phyloP scores from a whole-genome alignment of 2,888 invertebrate species.

The Nemotelus nigrinus region DNA sequence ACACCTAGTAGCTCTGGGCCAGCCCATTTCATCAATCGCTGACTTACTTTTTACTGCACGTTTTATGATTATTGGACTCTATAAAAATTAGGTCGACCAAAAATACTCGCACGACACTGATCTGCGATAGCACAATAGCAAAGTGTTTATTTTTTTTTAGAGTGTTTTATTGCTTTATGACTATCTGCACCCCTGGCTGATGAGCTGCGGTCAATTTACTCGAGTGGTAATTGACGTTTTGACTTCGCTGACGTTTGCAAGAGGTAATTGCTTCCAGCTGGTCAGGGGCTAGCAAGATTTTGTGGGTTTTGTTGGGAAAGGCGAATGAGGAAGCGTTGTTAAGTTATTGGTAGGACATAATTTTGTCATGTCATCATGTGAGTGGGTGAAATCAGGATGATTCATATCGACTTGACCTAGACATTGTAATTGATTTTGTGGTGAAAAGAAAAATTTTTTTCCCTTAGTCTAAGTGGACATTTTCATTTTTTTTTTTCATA shows the following conservation, averaged over 20 bases:
- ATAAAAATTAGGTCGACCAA: slow-evolving; percentile 39
- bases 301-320: neutral
- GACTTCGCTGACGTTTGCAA: neutral
- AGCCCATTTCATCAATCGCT: neutral
- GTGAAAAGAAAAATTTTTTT: too few species aligned
- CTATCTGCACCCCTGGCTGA: neutral
- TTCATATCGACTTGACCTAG: too few species aligned
- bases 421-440: too few species aligned
- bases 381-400: too few species aligned
- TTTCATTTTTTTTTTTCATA: too few species aligned
- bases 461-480: too few species aligned
- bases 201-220: slow-evolving; percentile 6
- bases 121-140: neutral
- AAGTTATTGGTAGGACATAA: too few species aligned
- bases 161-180: slow-evolving; percentile 31
- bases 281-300: neutral
- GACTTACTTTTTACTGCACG: neutral
- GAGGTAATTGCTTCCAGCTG: neutral
- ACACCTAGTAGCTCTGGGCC: too few species aligned
- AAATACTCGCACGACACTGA: neutral
- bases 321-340: too few species aligned
- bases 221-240: neutral
- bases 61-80: slow-evolving; percentile 17
- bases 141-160: slow-evolving; percentile 1
- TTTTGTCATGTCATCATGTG: too few species aligned